Evolutionary conservation across 2,113 vertebrate species (phyloP), one percentile per base, ranked within the genome.

Genomic region (Paraplagusia blochii): DNA sequence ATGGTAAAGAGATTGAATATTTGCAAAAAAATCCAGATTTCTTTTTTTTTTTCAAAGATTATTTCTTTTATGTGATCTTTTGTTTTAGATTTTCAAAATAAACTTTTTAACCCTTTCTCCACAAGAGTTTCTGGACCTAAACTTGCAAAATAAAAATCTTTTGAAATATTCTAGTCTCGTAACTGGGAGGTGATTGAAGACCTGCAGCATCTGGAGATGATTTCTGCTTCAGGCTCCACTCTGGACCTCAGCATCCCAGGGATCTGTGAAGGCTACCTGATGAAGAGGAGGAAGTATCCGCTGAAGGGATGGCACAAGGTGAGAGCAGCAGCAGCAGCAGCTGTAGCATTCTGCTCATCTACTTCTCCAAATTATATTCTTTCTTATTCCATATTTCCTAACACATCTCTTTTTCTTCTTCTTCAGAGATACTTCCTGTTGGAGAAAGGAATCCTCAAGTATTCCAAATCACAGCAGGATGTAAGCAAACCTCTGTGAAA

Each of bases 291-390:
- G 67, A 98, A 98, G 79, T 97, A 94, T 87, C 96, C 96, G 1
- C 86, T 98, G 47, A 96, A 96, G 74, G 96, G 95, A 61, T 98
- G 95, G 95, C 96, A 97, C 88, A 98, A 95, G 92, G 96, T 97
- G 69, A 81, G 1, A 5, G 2, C 1, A 19, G 17, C n/a, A n/a
- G 34, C 8, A n/a, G 11, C n/a, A 18, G 2, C 10, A 7, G 29
- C 36, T 50, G 43, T 39, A 12, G n/a, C 39, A 49, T 33, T n/a
- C 13, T 49, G 22, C 18, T 18, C n/a, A n/a, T 16, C 2, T 5
- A 18, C n/a, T 19, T 11, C 38, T 40, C 10, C 5, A 19, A 49
- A 33, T 33, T 8, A 17, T 44, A 7, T 15, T 44, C 1, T 16
- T 44, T 43, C 4, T 43, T 14, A 29, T 29, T 29, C 6, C 22